Conservation (phyloP, 2,888 invertebrate genomes). For the Prostheceraeus crozeri region DNA sequence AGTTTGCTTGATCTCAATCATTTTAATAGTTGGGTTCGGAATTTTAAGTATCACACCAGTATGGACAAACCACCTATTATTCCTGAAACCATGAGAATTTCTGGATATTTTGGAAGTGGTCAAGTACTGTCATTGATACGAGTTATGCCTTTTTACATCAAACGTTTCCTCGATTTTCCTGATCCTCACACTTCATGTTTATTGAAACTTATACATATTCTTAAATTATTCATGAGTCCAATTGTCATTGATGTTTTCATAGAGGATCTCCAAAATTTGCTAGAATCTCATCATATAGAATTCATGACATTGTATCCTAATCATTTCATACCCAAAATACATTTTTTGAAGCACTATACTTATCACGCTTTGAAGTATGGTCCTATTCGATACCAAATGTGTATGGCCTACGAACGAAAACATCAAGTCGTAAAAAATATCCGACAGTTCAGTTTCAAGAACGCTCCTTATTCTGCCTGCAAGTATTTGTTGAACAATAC, state of each 20-base stretch:
- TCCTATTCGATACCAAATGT: not conserved
- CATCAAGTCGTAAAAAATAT: conserved; percentile 8
- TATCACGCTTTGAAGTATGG: not conserved
- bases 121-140: not conserved
- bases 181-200: not conserved
- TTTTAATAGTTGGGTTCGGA: not conserved
- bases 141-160: too few relatives aligned
- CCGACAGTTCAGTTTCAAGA: conserved; percentile 15
- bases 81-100: not conserved
- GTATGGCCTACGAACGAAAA: not conserved
- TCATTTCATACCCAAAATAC: not conserved
- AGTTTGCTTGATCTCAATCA: not conserved
- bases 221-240: not conserved
- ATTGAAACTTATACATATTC: not conserved
- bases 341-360: conserved; percentile 1
- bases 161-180: too few relatives aligned
- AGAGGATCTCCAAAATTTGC: not conserved
- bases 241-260: not conserved
- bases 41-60: not conserved
- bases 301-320: not conserved
- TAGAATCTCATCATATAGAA: not conserved
- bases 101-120: not conserved
- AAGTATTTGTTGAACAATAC: not conserved
- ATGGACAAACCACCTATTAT: not conserved
- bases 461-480: not conserved